phyloP scores from a whole-genome alignment of 1,140 invertebrate species.

The Bombus sibiricus region DNA sequence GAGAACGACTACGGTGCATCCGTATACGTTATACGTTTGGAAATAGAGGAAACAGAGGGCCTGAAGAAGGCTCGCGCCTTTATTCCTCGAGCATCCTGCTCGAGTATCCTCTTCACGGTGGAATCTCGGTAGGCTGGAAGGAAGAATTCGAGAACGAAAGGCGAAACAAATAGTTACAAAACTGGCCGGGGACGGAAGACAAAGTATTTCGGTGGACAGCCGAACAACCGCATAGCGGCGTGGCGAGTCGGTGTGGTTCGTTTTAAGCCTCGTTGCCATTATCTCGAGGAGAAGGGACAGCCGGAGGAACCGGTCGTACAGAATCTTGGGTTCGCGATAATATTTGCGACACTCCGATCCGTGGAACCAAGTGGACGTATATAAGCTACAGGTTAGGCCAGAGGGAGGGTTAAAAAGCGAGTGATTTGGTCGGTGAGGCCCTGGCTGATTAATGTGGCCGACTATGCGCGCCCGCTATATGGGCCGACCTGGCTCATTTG shows the following conservation, averaged over 20 bases:
- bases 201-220: slow-evolving; percentile 37
- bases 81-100: not conserved
- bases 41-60: not conserved
- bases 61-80: slow-evolving; percentile 1
- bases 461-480: slow-evolving; percentile 66
- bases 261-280: slow-evolving; percentile 43
- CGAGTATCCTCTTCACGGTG: not conserved
- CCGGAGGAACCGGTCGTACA: slow-evolving; percentile 43
- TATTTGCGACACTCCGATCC: slow-evolving; percentile 51
- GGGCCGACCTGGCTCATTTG: slow-evolving; percentile 67
- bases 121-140: slow-evolving; percentile 10
- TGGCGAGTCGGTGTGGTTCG: not conserved
- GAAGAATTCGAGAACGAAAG: slow-evolving; percentile 23
- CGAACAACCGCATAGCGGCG: slow-evolving; percentile 11
- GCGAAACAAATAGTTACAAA: slow-evolving; percentile 53
- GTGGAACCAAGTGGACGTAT: not conserved
- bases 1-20: not conserved
- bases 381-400: slow-evolving; percentile 29
- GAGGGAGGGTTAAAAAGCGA: slow-evolving; percentile 46
- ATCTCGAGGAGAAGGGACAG: slow-evolving; percentile 39
- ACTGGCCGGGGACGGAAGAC: slow-evolving; percentile 38
- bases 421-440: slow-evolving; percentile 43
- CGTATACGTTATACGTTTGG: no score
- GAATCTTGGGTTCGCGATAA: slow-evolving; percentile 56
- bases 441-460: slow-evolving; percentile 65